Evolutionary conservation across 2,888 invertebrate species (phyloP), one percentile per base, ranked within the genome.

Genomic region (Pristionchus japonicus): DNA sequence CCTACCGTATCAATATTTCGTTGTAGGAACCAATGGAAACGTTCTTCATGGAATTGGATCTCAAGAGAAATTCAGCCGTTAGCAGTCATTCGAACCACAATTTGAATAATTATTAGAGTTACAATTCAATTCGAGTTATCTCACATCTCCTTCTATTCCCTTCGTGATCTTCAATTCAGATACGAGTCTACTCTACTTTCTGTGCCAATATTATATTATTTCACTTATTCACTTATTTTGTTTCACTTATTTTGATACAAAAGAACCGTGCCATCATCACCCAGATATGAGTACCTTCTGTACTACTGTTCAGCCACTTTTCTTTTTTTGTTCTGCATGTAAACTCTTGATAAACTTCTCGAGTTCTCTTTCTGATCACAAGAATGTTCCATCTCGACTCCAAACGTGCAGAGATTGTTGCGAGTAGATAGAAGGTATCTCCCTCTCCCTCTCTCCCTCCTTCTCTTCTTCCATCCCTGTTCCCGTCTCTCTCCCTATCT

Each of bases 21-120:
- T 82, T 90, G 70, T 86, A 92, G 90, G 91, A 93, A 27, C 92
- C 92, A 27, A 93, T 93, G 93, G 93, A 93, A 47, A 93, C 93
- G 0, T 93, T 93, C 87, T 88, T 93, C 34, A 90, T 93, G 77
- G 92, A 93, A 83, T 90, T 93, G 40, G 92, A 92, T 86, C 90
- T 92, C 15, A 93, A 93, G 64, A 88, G 93, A 17, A 93, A 92
- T 74, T 92, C 92, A 9, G 89, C 89, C 13, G 90, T 91, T 6
- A 85, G 85, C 85, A 77, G 57, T 52, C 52, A 74, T 37, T 87
- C 87, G n/a, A 74, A 77, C 47, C 57, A 74, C 77, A 74, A 49
- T 77, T 40, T 40, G 20, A 87, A 52, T 57, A 74, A 37, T 43
- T 87, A 70, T 37, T 87, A 43, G 57, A 31, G 11, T 34, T 40